Base-by-base conservation (phyloP, 2,113 vertebrate genomes). In the Alligator mississippiensis region DNA sequence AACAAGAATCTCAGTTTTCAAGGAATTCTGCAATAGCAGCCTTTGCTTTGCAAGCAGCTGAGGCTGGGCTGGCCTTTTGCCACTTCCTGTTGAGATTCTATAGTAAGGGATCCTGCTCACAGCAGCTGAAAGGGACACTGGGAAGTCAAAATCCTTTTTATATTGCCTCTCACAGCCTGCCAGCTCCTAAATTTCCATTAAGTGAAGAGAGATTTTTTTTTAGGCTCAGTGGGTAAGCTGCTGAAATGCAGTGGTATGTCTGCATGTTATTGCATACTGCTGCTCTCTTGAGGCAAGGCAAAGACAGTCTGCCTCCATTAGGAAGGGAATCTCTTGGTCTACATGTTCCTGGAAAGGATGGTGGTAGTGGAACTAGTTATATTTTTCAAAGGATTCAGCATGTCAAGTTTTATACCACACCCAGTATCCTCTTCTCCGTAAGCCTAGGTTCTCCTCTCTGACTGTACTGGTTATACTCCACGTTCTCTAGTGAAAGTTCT, bases 71-170 rank as follows among this genome's bases (percentile, higher is more conserved):
- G 90, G 95, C 93, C 94, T 96, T 90, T 94, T 95, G 93, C 93
- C 94, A 96, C 96, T 94, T 86, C 3, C 0, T 95, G 92, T 95
- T 58, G 84, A 72, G 83, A 93, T 91, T 87, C 82, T 82, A 88
- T 95, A 92, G 89, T 94, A 96, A 95, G 90, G 94, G 93, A 97
- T 95, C 94, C 88, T 90, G 76, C 94, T 96, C 94, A 79, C 85
- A 94, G 64, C 85, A 92, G 81, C 94, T 96, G 91, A 90, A 94
- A 93, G 82, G 91, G 88, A 86, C 77, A 72, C 91, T 5, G 0
- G 58, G 89, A 93, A 96, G 88, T 90, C 63, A 2, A 68, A 91
- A 90, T 79, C 93, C 81, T 96, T 94, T 92, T 94, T 93, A 93
- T 90, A 92, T 57, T 76, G 87, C 34, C 91, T 93, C 89, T 86